Evolutionary conservation across 2,888 invertebrate genomes (phyloP).

Genomic region (Euzetes globulus): DNA sequence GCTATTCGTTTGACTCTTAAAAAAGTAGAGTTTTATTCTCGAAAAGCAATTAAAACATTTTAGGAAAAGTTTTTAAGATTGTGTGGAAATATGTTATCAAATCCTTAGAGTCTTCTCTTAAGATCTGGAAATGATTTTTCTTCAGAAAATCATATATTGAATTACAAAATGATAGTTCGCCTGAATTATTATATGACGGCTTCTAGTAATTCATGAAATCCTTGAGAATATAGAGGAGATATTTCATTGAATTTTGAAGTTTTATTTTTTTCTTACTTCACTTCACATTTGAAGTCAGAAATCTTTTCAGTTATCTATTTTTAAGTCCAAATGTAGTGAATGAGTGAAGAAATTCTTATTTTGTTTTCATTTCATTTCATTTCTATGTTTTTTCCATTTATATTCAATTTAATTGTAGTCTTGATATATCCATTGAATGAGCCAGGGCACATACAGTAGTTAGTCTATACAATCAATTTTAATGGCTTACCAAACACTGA

Average conservation of each 20-base stretch:
- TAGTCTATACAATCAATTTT: constrained; percentile 18
- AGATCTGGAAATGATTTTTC: neutral
- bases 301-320: too few relatives aligned
- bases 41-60: too few relatives aligned
- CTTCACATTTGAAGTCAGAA: neutral
- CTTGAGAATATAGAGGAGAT: neutral
- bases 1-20: too few relatives aligned
- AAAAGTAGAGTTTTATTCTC: too few relatives aligned
- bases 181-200: neutral
- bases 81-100: neutral
- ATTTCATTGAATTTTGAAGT: neutral
- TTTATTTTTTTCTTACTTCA: neutral
- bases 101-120: neutral
- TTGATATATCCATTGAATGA: constrained; percentile 6
- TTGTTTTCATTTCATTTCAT: neutral
- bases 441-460: neutral
- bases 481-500: constrained; percentile 1
- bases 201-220: constrained; percentile 12
- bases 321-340: neutral
- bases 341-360: neutral
- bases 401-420: neutral
- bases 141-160: neutral
- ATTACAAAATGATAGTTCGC: constrained; percentile 6
- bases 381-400: neutral
- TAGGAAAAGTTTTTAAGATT: too few relatives aligned